Percentiles rank a stretch among this genome's conserved stretches.
phyloP scores from a whole-genome alignment of 2,113 vertebrate genomes.

The Tachuris rubrigastra region DNA sequence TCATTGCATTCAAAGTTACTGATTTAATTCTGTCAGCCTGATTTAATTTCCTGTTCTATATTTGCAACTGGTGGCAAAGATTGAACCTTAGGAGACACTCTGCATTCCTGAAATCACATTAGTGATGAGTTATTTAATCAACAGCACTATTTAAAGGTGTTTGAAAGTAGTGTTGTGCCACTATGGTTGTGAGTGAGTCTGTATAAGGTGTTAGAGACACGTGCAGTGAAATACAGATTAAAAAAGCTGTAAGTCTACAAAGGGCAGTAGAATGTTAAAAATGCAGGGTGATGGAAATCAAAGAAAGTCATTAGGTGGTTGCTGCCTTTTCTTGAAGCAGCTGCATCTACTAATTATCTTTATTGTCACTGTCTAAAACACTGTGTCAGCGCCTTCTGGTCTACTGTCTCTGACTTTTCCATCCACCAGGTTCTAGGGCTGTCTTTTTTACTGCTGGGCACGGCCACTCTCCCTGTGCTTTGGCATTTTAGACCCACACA shows the following conservation, averaged over 20 bases:
- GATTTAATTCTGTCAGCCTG: not conserved
- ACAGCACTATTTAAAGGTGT: not conserved
- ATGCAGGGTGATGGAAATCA: not conserved
- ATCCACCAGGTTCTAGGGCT: fast-evolving
- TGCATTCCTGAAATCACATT: constrained; percentile 3
- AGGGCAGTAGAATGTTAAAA: not conserved
- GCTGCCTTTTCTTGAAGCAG: not conserved
- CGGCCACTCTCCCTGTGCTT: fast-evolving
- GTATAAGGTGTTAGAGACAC: not conserved
- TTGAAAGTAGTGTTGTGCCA: not conserved
- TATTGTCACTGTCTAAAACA: not conserved
- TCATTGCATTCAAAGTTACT: not conserved
- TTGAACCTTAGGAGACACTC: not conserved
- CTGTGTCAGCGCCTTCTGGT: not conserved
- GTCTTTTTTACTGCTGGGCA: not conserved
- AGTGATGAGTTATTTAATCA: not conserved
- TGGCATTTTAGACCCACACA: not conserved
- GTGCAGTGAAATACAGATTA: not conserved
- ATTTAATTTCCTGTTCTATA: not conserved
- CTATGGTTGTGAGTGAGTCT: not conserved
- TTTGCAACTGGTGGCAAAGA: not conserved
- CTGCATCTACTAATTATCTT: not conserved
- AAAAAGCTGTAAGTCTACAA: not conserved
- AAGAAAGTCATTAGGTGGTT: not conserved
- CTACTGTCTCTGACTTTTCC: not conserved